Base-by-base conservation (phyloP, 1,140 invertebrate species). In the Linepithema humile region DNA sequence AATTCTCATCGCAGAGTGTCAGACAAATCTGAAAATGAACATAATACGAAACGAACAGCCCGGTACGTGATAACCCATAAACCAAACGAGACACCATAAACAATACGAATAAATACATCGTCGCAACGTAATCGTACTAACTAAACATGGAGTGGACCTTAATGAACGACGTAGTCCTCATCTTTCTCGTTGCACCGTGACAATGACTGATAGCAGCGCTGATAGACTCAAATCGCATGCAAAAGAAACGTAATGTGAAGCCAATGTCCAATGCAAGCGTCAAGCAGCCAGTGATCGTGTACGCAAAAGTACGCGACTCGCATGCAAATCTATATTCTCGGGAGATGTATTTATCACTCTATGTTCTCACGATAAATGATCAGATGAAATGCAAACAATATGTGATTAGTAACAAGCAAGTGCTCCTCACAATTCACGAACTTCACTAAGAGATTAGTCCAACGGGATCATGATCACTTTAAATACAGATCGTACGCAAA, bases 41-140 rank as follows among this genome's bases (percentile, higher is more conserved):
- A 65, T 7, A 69, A 40, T 29, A 20, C 45, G 29, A 85, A 88
- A 62, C 48, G 35, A 75, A 65, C 15, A 59, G n/a, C 20, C 26
- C 43, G 17, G 12, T 48, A 53, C 15, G 53, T 64, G 72, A 82
- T 43, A 84, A 64, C 43, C 5, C 29, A 82, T 62, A 87, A 83
- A 64, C 23, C 40, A 59, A 78, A 78, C 29, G 10, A 26, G 7
- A 40, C 23, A 35, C 29, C 43, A 53, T 64, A 62, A 82, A 78
- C 20, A 17, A 78, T 88, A 85, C 35, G 84, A 60, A 89, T 91
- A 62, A 83, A 88, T 86, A 82, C 86, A 92, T 12, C 85, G 83
- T 90, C 64, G 88, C 90, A 92, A 92, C 88, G 88, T 69, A 92
- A 90, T 85, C 69, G 83, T 86, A 91, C 83, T 82, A 93, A 92